These are phyloP conservation scores for Leucophenga varia DNA, from an alignment of 1,140 invertebrate genomes.

Conservation along the genomic window DNA sequence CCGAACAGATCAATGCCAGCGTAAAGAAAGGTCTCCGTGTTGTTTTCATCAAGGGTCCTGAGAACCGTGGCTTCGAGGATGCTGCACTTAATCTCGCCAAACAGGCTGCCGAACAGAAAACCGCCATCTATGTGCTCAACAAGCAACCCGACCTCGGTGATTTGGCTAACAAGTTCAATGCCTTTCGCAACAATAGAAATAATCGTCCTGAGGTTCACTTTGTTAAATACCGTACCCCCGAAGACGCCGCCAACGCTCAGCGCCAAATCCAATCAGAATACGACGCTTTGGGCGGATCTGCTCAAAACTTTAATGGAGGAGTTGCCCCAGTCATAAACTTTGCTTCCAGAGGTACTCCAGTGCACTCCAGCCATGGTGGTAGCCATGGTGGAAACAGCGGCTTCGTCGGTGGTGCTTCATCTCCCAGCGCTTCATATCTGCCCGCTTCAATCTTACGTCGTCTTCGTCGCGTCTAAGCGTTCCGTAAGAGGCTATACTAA, in stretches of 20 bases:
- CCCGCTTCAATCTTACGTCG: constrained; percentile 12
- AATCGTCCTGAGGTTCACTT: constrained; percentile 33
- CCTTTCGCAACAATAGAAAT: constrained; percentile 5
- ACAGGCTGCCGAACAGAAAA: constrained; percentile 13
- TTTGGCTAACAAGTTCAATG: constrained; percentile 30
- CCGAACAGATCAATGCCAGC: not conserved
- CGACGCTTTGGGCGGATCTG: constrained; percentile 14
- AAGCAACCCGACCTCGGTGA: constrained; percentile 22
- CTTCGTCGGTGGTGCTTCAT: constrained; percentile 5
- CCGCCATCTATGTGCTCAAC: constrained; percentile 19
- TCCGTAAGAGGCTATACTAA: too few species aligned
- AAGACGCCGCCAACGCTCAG: constrained; percentile 19
- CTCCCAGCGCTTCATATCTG: constrained; percentile 8
- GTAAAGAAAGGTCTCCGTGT: constrained; percentile 19
- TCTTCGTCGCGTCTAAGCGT: constrained; percentile 1
- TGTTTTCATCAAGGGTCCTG: constrained; percentile 42
- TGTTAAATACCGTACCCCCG: constrained; percentile 35
- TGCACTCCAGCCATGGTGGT: too few species aligned
- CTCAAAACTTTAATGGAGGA: constrained; percentile 14
- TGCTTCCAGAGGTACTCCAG: constrained; percentile 9
- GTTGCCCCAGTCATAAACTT: constrained; percentile 20
- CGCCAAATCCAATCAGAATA: constrained; percentile 15
- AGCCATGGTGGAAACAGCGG: not conserved
- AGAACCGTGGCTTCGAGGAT: constrained; percentile 19
- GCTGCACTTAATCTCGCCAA: constrained; percentile 16